Evolutionary conservation across 2,888 invertebrate species (phyloP), one percentile per base, ranked within the genome.

Genomic region (Seladonia tumulorum): DNA sequence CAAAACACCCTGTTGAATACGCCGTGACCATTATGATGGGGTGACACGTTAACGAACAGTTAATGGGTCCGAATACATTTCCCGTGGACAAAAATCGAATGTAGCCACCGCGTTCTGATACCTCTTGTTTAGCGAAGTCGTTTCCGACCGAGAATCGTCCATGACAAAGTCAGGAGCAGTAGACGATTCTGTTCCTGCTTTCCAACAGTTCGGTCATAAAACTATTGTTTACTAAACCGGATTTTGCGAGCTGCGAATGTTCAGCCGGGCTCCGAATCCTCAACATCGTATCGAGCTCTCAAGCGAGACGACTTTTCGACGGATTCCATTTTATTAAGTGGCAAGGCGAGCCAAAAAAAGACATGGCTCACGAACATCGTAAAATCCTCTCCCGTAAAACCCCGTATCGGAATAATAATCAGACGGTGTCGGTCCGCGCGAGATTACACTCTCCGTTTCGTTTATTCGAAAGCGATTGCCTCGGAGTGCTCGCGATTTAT

Each of bases 271-370:
- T 1, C 1, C 53, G 22, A 53, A 22, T 53, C 22, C 22, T 53
- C 22, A 22, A 53, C 10, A 2, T 53, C 60, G 60, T 16, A 14
- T 63, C 25, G 25, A 16, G 25, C 14, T 25, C 60, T 14, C 16
- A 63, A 25, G 25, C 75, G 60, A 29, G 53, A 53, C 53, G 53
- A 53, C 60, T 7, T 76, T 76, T 22, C 45, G 22, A 63, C 25
- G 60, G 42, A 76, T 76, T 76, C 42, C 60, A 76, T 76, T 76
- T 76, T 76, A 76, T 63, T 60, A 63, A 63, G 60, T 29, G 60
- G 45, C 18, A 29, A 10, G 39, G 22, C 5, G 22, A 10, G 16
- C 60, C 60, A 22, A 45, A 75, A 75, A 39, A 16, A 75, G 18
- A 29, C 75, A 45, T 0, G 25, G 29, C 75, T 42, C 45, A 45